A percentile compares a stretch with the other conserved stretches of the same genome.
Conservation (phyloP, 1,140 invertebrate genomes). For the Drosophila murphyi region DNA sequence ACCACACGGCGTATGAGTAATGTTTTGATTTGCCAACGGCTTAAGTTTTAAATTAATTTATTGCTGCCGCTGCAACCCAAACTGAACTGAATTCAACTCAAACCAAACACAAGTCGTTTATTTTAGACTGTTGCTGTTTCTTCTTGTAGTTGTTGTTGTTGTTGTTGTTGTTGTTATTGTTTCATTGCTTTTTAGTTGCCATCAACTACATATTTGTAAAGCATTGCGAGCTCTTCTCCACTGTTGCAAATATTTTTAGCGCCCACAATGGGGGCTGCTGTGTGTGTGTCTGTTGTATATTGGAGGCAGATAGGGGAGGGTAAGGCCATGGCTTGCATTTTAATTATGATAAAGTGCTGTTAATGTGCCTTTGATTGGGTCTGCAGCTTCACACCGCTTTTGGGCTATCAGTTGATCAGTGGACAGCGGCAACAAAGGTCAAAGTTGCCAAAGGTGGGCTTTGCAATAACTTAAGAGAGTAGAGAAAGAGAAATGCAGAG, state of each 20-base stretch:
- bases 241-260: no score
- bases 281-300: neutral
- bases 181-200: slow-evolving; percentile 2
- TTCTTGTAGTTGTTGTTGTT: neutral
- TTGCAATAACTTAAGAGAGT: neutral
- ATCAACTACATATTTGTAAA: slow-evolving; percentile 33
- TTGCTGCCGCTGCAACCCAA: slow-evolving; percentile 30
- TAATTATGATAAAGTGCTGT: slow-evolving; percentile 48
- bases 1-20: slow-evolving; percentile 74
- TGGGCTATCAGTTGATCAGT: slow-evolving; percentile 6
- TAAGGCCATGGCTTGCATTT: slow-evolving; percentile 26
- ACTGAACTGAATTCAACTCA: slow-evolving; percentile 19
- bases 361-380: slow-evolving; percentile 42
- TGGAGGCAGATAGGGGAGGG: neutral
- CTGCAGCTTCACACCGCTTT: slow-evolving; percentile 2
- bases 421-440: slow-evolving; percentile 10
- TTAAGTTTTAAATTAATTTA: slow-evolving; percentile 77
- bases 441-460: neutral
- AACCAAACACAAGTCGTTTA: slow-evolving; percentile 39
- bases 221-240: slow-evolving; percentile 10
- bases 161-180: slow-evolving; percentile 6
- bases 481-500: neutral
- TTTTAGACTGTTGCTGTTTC: slow-evolving; percentile 46
- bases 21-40: slow-evolving; percentile 78
- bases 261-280: slow-evolving; percentile 14